Base-by-base conservation (phyloP, 2,113 vertebrate genomes). In the Sciurus niger region DNA sequence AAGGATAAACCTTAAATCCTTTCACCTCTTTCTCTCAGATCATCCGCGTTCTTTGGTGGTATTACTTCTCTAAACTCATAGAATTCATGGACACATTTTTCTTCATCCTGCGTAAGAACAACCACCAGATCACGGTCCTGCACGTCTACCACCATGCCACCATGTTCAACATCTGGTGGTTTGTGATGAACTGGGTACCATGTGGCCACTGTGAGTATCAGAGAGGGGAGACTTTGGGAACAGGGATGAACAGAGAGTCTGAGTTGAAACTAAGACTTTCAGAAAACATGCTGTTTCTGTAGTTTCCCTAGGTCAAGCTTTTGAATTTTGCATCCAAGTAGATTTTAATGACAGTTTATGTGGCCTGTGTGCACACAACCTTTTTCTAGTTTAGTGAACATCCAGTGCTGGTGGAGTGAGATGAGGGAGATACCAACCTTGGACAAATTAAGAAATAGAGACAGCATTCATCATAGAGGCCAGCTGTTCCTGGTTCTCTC, bases 81-180 rank as follows among this genome's bases (percentile, higher is more conserved):
- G 99, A 99, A 95, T 99, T 99, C 97, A 99, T 99, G 99, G 99
- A 99, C 98, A 99, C 99, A n/a, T 99, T 99, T 97, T 99, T 99
- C 98, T 99, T 99, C 98, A 99, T 99, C 97, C 98, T 99, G 95
- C 99, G 99, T 51, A 99, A 99, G 98, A 99, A 99, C 98, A 99
- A 99, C 98, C 99, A 99, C 97, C 99, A 99, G 98, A 99, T 99
- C 98, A 99, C 99, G 0, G 99, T 99, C 94, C 99, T 99, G 84
- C 99, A 99, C 34, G 98, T 99, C 96, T 99, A 99, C 98, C 99
- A 99, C 97, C 99, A 99, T 0, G 98, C 99, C 34, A 99, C 98
- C 46, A 99, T 99, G 99, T 97, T 99, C 87, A 99, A 99, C 98
- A 99, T 99, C 98, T 99, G 99, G 99, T 99, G 99, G 99, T 99